phyloP scores from a whole-genome alignment of 2,888 invertebrate species.

The Leptura quadrifasciata region DNA sequence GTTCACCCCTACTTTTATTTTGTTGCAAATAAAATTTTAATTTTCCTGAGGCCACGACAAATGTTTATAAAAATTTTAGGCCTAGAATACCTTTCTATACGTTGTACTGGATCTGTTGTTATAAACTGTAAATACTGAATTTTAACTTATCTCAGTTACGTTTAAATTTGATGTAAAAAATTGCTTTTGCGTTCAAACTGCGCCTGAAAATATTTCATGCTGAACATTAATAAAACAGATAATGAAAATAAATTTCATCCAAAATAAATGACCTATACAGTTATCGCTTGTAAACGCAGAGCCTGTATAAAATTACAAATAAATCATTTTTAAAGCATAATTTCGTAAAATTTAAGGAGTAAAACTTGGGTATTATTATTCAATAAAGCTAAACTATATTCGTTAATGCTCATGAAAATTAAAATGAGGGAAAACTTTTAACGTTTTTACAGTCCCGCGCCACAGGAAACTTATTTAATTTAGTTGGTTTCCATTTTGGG shows the following conservation, averaged over 20 bases:
- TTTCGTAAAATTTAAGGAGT: neutral
- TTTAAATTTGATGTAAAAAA: too few relatives aligned
- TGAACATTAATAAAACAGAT: conserved; percentile 10
- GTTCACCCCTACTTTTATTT: too few relatives aligned
- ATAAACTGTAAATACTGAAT: too few relatives aligned
- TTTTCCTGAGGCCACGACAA: too few relatives aligned
- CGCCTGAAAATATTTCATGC: neutral
- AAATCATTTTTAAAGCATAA: conserved; percentile 1
- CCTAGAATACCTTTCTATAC: too few relatives aligned
- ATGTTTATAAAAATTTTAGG: too few relatives aligned
- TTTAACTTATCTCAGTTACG: too few relatives aligned
- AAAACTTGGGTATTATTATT: conserved; percentile 36
- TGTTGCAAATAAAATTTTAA: too few relatives aligned
- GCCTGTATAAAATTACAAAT: conserved; percentile 5
- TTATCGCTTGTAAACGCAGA: conserved; percentile 25
- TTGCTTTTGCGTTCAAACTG: conserved; percentile 4
- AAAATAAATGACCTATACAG: conserved; percentile 15
- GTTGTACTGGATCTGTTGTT: too few relatives aligned
- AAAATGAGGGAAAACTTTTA: conserved; percentile 44
- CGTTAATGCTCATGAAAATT: conserved; percentile 39
- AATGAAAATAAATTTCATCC: conserved; percentile 8
- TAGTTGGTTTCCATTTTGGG: conserved; percentile 46
- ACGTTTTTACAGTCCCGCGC: conserved; percentile 40
- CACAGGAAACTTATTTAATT: conserved; percentile 49
- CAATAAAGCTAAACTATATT: conserved; percentile 38